Percentiles rank a stretch among this genome's conserved stretches.
Conservation (phyloP, 64 coral and sea anemone species). For the Dendrophyllia cribrosa region DNA sequence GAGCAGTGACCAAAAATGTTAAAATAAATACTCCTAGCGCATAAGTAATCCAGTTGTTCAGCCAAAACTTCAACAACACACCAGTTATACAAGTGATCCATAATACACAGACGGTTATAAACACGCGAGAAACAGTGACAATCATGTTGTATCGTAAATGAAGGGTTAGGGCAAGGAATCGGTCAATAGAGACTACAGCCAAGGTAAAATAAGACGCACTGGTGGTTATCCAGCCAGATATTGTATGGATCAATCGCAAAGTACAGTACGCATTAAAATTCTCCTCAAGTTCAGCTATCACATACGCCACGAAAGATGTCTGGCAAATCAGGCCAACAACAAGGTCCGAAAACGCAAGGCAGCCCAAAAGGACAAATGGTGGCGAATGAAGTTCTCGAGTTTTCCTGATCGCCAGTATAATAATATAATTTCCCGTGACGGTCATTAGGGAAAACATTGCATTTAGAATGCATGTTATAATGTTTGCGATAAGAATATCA, state of each 20-base stretch:
- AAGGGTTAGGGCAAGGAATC: slow-evolving; percentile 54
- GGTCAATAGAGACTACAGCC: slow-evolving; percentile 51
- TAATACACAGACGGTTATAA: too few species aligned
- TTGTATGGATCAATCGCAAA: too few species aligned
- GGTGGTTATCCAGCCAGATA: background rate
- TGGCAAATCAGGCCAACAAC: slow-evolving; percentile 56
- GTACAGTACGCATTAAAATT: background rate
- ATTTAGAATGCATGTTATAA: background rate
- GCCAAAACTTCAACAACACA: background rate
- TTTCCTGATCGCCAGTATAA: slow-evolving; percentile 38
- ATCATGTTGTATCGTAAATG: slow-evolving; percentile 28
- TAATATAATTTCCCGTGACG: background rate
- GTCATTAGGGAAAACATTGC: background rate
- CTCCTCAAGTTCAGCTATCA: slow-evolving; percentile 34
- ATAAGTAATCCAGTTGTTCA: background rate
- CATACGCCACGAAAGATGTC: slow-evolving; percentile 35
- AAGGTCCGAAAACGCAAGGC: slow-evolving; percentile 50
- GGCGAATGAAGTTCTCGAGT: slow-evolving; percentile 40
- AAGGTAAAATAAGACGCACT: slow-evolving; percentile 47
- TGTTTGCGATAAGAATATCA: slow-evolving; percentile 7
- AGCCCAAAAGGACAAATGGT: slow-evolving; percentile 46
- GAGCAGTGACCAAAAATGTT: background rate
- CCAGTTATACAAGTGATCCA: too few species aligned
- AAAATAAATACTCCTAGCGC: too few species aligned
- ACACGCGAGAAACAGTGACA: too few species aligned